Percentiles rank a stretch among this genome's conserved stretches.
phyloP scores from a whole-genome alignment of 2,888 invertebrate genomes.

The Morpho deidamia region DNA sequence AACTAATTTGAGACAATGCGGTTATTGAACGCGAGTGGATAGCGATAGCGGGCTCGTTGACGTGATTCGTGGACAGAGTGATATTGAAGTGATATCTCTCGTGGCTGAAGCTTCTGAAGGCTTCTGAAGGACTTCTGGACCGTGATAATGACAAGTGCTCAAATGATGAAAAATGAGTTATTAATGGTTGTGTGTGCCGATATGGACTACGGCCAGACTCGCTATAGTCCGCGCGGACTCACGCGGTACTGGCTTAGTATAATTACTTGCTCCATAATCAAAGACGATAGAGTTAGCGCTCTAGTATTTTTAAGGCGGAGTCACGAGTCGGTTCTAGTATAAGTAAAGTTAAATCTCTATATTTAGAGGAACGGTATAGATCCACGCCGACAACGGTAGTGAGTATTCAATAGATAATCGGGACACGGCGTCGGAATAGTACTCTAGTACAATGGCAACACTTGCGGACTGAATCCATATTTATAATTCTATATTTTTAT shows the following conservation, averaged over 20 bases:
- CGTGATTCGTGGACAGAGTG: not conserved
- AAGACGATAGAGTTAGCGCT: slow-evolving; percentile 26
- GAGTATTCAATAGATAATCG: slow-evolving; percentile 23
- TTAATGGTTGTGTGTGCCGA: slow-evolving; percentile 25
- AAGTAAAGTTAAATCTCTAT: slow-evolving; percentile 32
- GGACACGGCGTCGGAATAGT: slow-evolving; percentile 28
- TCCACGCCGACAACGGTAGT: slow-evolving; percentile 17
- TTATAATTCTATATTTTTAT: slow-evolving; percentile 76
- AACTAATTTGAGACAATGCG: not conserved
- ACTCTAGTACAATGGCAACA: slow-evolving; percentile 30
- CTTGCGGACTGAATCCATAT: slow-evolving; percentile 61
- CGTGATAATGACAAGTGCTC: slow-evolving; percentile 8
- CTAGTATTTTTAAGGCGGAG: slow-evolving; percentile 26
- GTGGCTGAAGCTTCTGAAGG: not conserved
- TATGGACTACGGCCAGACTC: slow-evolving; percentile 6
- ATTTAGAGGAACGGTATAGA: slow-evolving; percentile 16
- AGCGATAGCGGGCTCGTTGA: slow-evolving; percentile 2
- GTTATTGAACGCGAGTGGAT: not conserved
- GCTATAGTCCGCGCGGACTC: too few species aligned
- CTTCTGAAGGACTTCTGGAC: not conserved
- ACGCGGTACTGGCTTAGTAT: slow-evolving; percentile 20
- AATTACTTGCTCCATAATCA: slow-evolving; percentile 28
- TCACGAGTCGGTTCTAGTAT: slow-evolving; percentile 27
- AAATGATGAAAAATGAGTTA: not conserved
- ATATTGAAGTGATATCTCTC: not conserved